Conservation (phyloP, 1,140 invertebrate genomes). For the Lucilia sericata region DNA sequence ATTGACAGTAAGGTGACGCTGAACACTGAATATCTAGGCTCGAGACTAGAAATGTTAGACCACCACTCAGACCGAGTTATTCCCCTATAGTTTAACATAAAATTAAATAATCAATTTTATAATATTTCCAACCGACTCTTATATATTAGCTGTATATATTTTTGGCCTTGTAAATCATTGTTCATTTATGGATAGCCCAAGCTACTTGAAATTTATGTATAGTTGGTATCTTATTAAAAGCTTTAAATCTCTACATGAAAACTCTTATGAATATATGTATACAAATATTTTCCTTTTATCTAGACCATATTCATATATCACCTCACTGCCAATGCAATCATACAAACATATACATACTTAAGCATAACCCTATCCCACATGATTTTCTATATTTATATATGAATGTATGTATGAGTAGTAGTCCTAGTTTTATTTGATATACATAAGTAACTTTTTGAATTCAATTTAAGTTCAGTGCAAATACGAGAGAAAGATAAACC, state of each 20-base stretch:
- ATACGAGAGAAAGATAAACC: constrained; percentile 1
- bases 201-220: not conserved
- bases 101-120: too few relatives aligned
- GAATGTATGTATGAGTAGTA: not conserved
- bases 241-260: not conserved
- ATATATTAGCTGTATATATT: not conserved
- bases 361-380: not conserved
- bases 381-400: not conserved
- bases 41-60: too few relatives aligned
- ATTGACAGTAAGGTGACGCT: too few relatives aligned
- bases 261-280: not conserved
- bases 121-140: too few relatives aligned
- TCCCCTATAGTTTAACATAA: too few relatives aligned
- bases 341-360: not conserved
- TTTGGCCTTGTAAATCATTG: constrained; percentile 4
- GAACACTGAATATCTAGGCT: too few relatives aligned
- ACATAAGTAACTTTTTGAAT: not conserved
- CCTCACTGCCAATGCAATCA: not conserved
- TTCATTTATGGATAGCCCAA: not conserved
- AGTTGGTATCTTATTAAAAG: not conserved
- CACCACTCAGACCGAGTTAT: too few relatives aligned
- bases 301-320: not conserved
- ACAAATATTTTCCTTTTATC: not conserved
- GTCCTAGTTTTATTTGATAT: not conserved
- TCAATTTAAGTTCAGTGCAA: not conserved